A percentile compares a stretch with the other conserved stretches of the same genome.
Conservation (phyloP, 1,140 invertebrate species). For the Euborellia annulipes region DNA sequence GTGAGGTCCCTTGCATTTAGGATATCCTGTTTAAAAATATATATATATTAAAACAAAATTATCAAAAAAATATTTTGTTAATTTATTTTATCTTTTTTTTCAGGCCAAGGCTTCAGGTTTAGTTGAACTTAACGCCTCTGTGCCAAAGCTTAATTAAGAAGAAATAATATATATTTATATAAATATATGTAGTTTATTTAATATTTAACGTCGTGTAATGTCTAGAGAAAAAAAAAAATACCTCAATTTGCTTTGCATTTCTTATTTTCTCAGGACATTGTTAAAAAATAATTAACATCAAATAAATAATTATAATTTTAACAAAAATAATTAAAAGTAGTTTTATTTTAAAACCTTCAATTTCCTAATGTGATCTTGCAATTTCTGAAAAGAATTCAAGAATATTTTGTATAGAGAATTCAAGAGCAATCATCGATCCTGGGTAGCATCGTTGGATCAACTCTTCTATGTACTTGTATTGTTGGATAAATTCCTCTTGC, state of each 20-base stretch:
- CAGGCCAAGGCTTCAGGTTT: conserved; percentile 2
- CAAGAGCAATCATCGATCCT: conserved; percentile 82
- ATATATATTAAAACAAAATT: background rate
- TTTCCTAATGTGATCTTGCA: conserved; percentile 87
- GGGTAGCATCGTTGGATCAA: conserved; percentile 94
- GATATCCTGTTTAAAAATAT: too few relatives aligned
- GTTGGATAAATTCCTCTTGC: conserved; percentile 97
- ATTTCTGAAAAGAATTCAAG: conserved; percentile 96
- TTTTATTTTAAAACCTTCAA: conserved; percentile 24
- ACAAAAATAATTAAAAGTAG: background rate
- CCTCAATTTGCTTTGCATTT: too few relatives aligned
- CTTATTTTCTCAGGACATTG: too few relatives aligned
- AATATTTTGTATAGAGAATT: conserved; percentile 94
- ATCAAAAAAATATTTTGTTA: background rate
- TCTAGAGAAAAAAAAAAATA: too few relatives aligned
- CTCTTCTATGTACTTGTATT: conserved; percentile 88
- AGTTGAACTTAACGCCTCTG: background rate
- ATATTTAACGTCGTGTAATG: background rate
- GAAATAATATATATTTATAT: background rate
- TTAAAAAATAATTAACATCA: too few relatives aligned
- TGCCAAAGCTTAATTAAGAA: background rate
- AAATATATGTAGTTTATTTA: background rate
- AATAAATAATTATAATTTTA: background rate
- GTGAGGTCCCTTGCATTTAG: too few relatives aligned
- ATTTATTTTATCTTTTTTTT: background rate